phyloP scores from a whole-genome alignment of 1,140 invertebrate genomes.

The Hermatobates lingyangjiaoensis region DNA sequence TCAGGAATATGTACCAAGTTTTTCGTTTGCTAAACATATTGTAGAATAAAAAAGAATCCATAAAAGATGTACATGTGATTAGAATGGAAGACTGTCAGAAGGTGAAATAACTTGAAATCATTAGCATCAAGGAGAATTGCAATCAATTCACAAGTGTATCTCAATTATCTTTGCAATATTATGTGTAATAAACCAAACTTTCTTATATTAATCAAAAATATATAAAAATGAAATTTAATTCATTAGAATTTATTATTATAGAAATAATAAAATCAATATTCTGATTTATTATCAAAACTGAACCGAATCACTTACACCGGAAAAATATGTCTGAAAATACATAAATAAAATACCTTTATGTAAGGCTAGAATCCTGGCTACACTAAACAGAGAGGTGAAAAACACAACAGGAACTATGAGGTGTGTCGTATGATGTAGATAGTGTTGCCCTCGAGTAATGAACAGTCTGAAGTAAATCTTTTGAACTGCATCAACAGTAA shows the following conservation, averaged over 20 bases:
- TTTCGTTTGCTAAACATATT: too few species aligned
- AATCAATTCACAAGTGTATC: too few species aligned
- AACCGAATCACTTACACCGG: neutral
- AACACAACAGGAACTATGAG: slow-evolving; percentile 43
- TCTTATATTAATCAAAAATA: too few species aligned
- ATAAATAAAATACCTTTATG: slow-evolving; percentile 27
- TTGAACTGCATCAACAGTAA: slow-evolving; percentile 60
- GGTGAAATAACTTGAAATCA: too few species aligned
- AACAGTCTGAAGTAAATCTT: slow-evolving; percentile 51
- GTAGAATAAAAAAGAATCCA: too few species aligned
- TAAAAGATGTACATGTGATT: too few species aligned
- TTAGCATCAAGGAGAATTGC: too few species aligned
- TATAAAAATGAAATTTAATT: neutral
- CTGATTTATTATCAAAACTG: too few species aligned
- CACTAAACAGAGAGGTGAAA: slow-evolving; percentile 33
- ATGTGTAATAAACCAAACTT: too few species aligned
- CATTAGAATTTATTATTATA: neutral
- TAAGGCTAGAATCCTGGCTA: slow-evolving; percentile 37
- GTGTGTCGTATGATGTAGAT: slow-evolving; percentile 49
- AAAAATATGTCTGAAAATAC: neutral
- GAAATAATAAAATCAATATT: neutral
- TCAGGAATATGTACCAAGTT: too few species aligned
- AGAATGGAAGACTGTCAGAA: too few species aligned
- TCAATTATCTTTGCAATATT: too few species aligned
- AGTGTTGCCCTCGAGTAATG: slow-evolving; percentile 38